Evolutionary conservation across 1,140 invertebrate genomes (phyloP).

Genomic region (Kradibia gibbosae): DNA sequence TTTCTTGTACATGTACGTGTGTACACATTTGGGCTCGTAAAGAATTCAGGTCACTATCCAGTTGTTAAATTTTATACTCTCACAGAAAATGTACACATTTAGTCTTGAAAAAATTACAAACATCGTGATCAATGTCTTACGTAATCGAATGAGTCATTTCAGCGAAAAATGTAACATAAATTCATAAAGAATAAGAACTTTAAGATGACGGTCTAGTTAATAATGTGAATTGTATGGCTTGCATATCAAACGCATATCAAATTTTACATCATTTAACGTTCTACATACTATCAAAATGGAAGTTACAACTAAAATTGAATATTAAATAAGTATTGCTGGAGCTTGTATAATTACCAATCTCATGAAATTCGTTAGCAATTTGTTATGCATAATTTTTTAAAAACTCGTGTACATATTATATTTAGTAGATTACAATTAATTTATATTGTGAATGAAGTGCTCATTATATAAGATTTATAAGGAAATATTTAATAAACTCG

Average conservation of each 20-base stretch:
- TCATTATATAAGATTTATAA: no score
- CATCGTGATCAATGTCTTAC: not conserved
- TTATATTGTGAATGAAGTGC: no score
- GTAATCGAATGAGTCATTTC: not conserved
- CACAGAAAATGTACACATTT: not conserved
- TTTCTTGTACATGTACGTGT: not conserved
- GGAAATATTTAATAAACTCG: no score
- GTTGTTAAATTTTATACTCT: conserved; percentile 39
- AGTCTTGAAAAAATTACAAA: not conserved
- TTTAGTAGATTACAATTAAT: no score
- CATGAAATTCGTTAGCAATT: no score
- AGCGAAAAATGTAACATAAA: not conserved
- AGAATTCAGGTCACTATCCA: conserved; percentile 36
- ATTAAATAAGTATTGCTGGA: not conserved
- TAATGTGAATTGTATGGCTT: not conserved
- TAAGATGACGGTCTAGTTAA: not conserved
- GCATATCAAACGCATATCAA: not conserved
- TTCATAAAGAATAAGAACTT: not conserved
- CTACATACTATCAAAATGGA: no score
- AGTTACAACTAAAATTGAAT: no score
- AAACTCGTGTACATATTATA: no score
- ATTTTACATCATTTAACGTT: no score
- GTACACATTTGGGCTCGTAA: not conserved
- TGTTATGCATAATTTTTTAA: no score
- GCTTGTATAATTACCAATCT: no score